phyloP scores from a whole-genome alignment of 2,797 vertebrate species.

The Tamandua tetradactyla region DNA sequence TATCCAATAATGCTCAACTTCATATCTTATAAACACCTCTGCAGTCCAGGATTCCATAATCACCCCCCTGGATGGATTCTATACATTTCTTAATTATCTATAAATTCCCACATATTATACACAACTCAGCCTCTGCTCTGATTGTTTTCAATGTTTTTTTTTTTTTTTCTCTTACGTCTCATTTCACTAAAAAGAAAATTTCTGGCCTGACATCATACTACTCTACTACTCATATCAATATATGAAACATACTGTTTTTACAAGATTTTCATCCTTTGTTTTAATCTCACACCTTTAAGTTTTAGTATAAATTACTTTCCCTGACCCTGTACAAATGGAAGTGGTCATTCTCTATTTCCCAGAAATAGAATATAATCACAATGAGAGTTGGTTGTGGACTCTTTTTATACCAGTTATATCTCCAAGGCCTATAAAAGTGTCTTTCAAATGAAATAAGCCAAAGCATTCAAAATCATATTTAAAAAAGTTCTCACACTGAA shows the following conservation, averaged over 20 bases:
- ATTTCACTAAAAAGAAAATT: background rate
- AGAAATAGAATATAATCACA: background rate
- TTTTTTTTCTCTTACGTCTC: background rate
- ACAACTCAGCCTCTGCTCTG: background rate
- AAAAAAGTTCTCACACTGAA: background rate
- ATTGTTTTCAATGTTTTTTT: background rate
- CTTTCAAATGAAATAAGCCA: background rate
- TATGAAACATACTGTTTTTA: background rate
- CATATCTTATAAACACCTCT: background rate
- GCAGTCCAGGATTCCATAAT: background rate
- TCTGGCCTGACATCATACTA: background rate
- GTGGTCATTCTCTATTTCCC: background rate
- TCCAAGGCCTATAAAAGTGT: background rate
- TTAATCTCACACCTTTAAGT: background rate
- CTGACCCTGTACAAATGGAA: background rate
- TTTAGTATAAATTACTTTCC: background rate
- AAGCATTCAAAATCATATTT: background rate
- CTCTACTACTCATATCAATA: background rate
- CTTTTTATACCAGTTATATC: background rate
- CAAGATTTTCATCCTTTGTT: background rate
- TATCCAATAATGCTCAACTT: background rate
- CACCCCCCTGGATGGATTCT: background rate
- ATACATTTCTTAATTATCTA: background rate
- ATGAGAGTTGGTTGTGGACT: background rate
- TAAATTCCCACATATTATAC: background rate